Conservation (phyloP, 2,888 invertebrate species). For the Tupiocoris notatus region DNA sequence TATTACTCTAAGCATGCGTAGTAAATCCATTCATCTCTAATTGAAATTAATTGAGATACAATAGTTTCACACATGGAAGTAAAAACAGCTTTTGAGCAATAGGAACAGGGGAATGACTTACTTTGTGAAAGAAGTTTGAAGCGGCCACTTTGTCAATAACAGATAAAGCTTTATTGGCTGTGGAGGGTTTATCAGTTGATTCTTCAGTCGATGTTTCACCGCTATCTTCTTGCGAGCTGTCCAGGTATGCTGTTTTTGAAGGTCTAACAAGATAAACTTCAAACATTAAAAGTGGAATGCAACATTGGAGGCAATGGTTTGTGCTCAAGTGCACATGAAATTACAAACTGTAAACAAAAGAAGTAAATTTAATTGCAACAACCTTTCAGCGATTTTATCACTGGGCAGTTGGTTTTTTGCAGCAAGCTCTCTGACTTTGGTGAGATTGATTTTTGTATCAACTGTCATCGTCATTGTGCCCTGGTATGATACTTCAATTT, state of each 20-base stretch:
- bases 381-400: constrained; percentile 1
- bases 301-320: too few relatives aligned
- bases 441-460: constrained; percentile 82
- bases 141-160: constrained; percentile 84
- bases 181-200: constrained; percentile 5
- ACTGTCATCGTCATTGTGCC: constrained; percentile 78
- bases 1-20: too few relatives aligned
- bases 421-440: constrained; percentile 56
- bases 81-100: too few relatives aligned
- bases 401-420: constrained; percentile 7
- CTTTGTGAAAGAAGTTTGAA: constrained; percentile 72
- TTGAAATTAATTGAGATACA: too few relatives aligned
- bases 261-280: constrained; percentile 15
- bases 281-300: too few relatives aligned
- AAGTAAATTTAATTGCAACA: too few relatives aligned
- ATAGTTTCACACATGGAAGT: too few relatives aligned
- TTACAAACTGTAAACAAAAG: too few relatives aligned
- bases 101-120: too few relatives aligned
- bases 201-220: constrained; percentile 62
- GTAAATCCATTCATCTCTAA: too few relatives aligned
- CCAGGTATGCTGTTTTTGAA: constrained; percentile 61
- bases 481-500: constrained; percentile 76
- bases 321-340: too few relatives aligned
- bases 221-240: constrained; percentile 75
- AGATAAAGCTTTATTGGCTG: constrained; percentile 61